Conservation (phyloP, 2,888 invertebrate species). For the Conchocele bisecta region DNA sequence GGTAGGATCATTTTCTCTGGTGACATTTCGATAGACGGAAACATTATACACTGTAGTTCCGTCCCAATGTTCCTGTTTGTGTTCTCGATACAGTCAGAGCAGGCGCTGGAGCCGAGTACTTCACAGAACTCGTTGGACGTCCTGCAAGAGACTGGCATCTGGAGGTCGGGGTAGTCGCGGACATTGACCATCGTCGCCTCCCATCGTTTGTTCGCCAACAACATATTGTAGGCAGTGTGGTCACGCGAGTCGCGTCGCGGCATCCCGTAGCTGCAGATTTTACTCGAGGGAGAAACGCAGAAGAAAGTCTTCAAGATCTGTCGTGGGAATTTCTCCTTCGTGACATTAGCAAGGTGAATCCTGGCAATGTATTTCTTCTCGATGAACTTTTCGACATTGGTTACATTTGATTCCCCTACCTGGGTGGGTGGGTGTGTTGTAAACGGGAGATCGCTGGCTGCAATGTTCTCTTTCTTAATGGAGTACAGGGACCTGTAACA, state of each 20-base stretch:
- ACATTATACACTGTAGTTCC: slow-evolving; percentile 68
- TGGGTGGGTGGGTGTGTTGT: slow-evolving; percentile 33
- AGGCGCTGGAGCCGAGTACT: slow-evolving; percentile 70
- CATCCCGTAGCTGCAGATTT: slow-evolving; percentile 66
- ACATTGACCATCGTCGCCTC: slow-evolving; percentile 63
- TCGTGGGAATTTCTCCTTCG: slow-evolving; percentile 60
- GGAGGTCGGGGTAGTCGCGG: slow-evolving; percentile 52
- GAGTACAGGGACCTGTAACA: slow-evolving; percentile 68
- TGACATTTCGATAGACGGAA: slow-evolving; percentile 67
- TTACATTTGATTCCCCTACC: background rate
- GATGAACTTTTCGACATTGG: slow-evolving; percentile 55
- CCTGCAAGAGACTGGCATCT: slow-evolving; percentile 56
- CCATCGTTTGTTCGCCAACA: slow-evolving; percentile 58
- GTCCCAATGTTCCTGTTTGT: slow-evolving; percentile 71
- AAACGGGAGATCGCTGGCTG: slow-evolving; percentile 58
- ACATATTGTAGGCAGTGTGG: slow-evolving; percentile 47
- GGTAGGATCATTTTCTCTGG: slow-evolving; percentile 59
- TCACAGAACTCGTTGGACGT: slow-evolving; percentile 66
- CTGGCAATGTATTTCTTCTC: slow-evolving; percentile 70
- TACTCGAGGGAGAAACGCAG: slow-evolving; percentile 56
- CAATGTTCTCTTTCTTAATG: slow-evolving; percentile 61
- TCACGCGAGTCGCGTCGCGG: slow-evolving; percentile 67
- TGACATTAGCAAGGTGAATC: slow-evolving; percentile 55
- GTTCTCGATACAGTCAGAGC: slow-evolving; percentile 70
- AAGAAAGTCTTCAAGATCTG: slow-evolving; percentile 69